Percentiles rank a stretch among this genome's conserved stretches.
phyloP scores from a whole-genome alignment of 2,113 vertebrate genomes.

The Paedocypris sp. region DNA sequence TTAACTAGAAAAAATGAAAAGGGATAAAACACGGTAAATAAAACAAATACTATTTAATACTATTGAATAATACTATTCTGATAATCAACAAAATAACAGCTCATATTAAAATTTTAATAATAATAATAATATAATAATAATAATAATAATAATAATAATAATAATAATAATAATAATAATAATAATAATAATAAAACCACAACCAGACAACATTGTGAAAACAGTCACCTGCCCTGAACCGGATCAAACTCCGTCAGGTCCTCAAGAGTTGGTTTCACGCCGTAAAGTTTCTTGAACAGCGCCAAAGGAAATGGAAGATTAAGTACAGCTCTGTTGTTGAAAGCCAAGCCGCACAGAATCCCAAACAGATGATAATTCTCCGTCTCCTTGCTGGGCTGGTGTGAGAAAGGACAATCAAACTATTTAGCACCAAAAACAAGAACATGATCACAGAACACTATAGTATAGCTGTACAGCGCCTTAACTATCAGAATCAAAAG shows the following conservation, averaged over 20 bases:
- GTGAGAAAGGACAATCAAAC: neutral
- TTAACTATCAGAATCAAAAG: too few relatives aligned
- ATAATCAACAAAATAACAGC: too few relatives aligned
- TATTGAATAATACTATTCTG: too few relatives aligned
- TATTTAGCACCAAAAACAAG: neutral
- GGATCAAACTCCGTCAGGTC: conserved; percentile 47
- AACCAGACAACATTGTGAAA: neutral
- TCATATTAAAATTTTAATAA: too few relatives aligned
- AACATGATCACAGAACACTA: neutral
- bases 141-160: too few relatives aligned
- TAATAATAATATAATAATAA: too few relatives aligned
- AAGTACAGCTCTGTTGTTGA: neutral
- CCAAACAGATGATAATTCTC: conserved; percentile 66
- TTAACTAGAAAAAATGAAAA: too few relatives aligned
- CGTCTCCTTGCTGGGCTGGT: conserved; percentile 40
- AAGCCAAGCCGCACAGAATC: conserved; percentile 50
- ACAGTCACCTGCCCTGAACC: neutral
- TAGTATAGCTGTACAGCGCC: neutral
- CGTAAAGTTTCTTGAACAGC: conserved; percentile 51
- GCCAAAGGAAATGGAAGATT: conserved; percentile 44
- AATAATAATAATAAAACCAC: too few relatives aligned
- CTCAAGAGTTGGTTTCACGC: conserved; percentile 33
- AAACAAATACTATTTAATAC: too few relatives aligned
- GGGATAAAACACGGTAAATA: too few relatives aligned
- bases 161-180: too few relatives aligned